phyloP scores from a whole-genome alignment of 2,113 vertebrate genomes.

The Cichladusa arquata region DNA sequence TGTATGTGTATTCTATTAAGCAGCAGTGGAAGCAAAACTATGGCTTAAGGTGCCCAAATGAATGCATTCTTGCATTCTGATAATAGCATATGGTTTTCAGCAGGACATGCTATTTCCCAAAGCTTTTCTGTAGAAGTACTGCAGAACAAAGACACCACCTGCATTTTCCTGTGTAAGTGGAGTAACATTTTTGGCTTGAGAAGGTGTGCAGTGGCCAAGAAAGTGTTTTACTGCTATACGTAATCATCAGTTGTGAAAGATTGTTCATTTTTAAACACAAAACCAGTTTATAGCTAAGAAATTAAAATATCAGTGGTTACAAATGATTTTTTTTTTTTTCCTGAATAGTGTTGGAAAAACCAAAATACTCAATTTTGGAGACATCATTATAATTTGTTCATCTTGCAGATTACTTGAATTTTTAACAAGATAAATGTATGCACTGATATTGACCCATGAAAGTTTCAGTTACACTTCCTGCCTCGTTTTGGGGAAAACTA shows the following conservation, averaged over 20 bases:
- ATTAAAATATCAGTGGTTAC: not conserved
- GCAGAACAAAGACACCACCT: conserved; percentile 45
- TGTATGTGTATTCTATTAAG: conserved; percentile 3
- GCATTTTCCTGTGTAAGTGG: not conserved
- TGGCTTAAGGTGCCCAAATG: conserved; percentile 37
- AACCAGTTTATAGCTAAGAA: not conserved
- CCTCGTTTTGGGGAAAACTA: not conserved
- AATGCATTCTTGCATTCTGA: not conserved
- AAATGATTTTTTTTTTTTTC: not conserved
- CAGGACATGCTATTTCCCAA: not conserved
- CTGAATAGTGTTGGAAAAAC: not conserved
- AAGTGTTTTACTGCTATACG: not conserved
- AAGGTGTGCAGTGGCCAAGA: not conserved
- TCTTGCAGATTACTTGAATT: conserved; percentile 29
- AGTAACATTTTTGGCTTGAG: not conserved
- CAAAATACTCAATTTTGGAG: not conserved
- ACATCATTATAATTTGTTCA: not conserved
- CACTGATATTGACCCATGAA: conserved; percentile 17
- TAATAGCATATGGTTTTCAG: not conserved
- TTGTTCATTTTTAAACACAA: not conserved
- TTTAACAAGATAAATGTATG: conserved; percentile 8
- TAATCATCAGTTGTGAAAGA: not conserved
- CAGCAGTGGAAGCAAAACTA: conserved; percentile 2
- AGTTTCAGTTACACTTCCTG: conserved; percentile 60
- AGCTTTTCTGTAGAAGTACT: not conserved